These are phyloP conservation scores for Leptogaster cylindrica DNA, from an alignment of 2,888 invertebrate genomes.

Conservation along the genomic window DNA sequence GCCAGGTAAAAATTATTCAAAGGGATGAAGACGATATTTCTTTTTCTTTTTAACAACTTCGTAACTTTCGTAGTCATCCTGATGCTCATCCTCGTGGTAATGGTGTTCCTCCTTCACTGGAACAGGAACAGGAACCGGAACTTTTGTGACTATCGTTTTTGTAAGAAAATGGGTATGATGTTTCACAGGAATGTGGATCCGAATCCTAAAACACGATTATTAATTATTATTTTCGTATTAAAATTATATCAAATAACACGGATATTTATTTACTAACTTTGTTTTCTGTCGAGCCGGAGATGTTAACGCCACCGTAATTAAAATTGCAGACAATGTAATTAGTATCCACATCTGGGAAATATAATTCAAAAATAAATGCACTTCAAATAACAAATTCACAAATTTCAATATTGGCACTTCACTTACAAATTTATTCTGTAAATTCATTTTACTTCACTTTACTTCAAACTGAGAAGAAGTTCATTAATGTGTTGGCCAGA, in stretches of 20 bases:
- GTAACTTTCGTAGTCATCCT: constrained; percentile 57
- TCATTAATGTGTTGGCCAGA: no score
- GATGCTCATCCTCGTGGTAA: constrained; percentile 52
- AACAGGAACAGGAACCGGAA: constrained; percentile 59
- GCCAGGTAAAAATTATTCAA: neutral
- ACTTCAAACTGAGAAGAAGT: neutral
- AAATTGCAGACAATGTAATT: neutral
- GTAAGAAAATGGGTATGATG: constrained; percentile 62
- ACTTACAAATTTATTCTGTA: constrained; percentile 23
- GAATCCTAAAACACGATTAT: constrained; percentile 52
- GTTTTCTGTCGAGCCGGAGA: constrained; percentile 5
- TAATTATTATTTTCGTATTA: constrained; percentile 7
- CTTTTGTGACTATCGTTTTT: constrained; percentile 61
- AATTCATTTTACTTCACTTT: neutral
- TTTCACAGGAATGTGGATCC: constrained; percentile 61
- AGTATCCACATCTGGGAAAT: constrained; percentile 8
- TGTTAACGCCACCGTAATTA: neutral
- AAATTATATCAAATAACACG: neutral
- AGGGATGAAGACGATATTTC: constrained; percentile 51
- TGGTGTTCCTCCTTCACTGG: constrained; percentile 59
- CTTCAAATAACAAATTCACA: neutral
- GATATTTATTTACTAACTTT: constrained; percentile 22
- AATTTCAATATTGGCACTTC: neutral
- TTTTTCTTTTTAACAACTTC: constrained; percentile 58
- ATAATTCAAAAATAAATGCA: no score